These are phyloP conservation scores for Achroia grisella DNA, from an alignment of 1,140 invertebrate genomes.

Conservation along the genomic window DNA sequence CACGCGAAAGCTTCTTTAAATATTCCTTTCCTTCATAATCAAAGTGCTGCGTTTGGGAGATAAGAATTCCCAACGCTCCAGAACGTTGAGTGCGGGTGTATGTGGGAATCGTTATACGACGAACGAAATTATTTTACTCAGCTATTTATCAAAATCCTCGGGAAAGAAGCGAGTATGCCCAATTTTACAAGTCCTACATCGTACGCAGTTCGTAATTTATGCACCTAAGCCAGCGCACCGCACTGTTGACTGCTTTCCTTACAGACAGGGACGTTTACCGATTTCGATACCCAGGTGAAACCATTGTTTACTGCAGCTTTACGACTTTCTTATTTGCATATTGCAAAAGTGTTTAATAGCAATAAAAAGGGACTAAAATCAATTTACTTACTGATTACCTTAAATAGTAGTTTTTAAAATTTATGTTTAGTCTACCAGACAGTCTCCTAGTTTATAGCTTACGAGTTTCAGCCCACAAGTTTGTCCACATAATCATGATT, in stretches of 20 bases:
- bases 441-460: too few species aligned
- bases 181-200: slow-evolving; percentile 12
- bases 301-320: too few species aligned
- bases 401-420: too few species aligned
- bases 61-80: slow-evolving; percentile 60
- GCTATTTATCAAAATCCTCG: slow-evolving; percentile 55
- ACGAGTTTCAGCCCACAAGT: too few species aligned
- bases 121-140: slow-evolving; percentile 57
- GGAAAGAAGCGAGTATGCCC: slow-evolving; percentile 16
- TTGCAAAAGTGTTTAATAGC: too few species aligned
- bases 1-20: slow-evolving; percentile 57
- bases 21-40: slow-evolving; percentile 68
- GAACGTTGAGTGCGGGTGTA: slow-evolving; percentile 21
- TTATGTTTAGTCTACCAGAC: too few species aligned
- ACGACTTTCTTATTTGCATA: too few species aligned
- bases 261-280: slow-evolving; percentile 10
- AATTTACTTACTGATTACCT: too few species aligned
- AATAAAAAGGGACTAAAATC: too few species aligned
- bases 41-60: slow-evolving; percentile 63
- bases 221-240: slow-evolving; percentile 13
- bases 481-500: too few species aligned
- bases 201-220: slow-evolving; percentile 22
- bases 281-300: too few species aligned
- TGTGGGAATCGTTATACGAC: slow-evolving; percentile 35
- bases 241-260: background rate